Conservation (phyloP, 2,888 invertebrate species). For the Tenthredo scrophulariae region DNA sequence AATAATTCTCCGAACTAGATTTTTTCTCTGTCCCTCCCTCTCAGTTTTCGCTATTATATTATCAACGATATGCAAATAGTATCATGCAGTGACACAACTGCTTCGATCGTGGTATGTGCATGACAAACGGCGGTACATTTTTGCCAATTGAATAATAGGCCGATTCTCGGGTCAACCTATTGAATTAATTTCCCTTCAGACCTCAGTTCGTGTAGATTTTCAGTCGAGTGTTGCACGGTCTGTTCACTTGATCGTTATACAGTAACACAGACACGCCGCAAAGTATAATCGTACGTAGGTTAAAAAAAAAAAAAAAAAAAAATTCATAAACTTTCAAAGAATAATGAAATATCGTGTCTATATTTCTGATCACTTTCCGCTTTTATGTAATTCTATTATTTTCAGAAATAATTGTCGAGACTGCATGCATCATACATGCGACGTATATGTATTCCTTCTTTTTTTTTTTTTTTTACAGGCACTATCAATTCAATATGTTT, state of each 20-base stretch:
- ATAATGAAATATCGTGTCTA: not conserved
- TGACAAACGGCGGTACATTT: conserved; percentile 17
- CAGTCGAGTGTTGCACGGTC: not conserved
- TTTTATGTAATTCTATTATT: not conserved
- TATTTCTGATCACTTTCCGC: not conserved
- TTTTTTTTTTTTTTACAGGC: not conserved
- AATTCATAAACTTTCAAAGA: not conserved
- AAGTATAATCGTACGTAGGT: not conserved
- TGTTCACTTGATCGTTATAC: not conserved
- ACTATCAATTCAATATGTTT: not conserved
- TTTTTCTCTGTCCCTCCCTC: not conserved
- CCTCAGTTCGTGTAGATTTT: conserved; percentile 14
- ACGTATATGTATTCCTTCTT: not conserved
- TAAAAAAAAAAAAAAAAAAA: not conserved
- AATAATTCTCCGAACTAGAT: not conserved
- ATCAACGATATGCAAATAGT: not conserved
- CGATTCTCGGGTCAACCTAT: conserved; percentile 45
- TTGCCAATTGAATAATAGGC: conserved; percentile 45
- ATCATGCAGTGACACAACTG: not conserved
- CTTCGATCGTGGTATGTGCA: not conserved
- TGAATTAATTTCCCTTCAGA: conserved; percentile 15
- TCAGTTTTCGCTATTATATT: not conserved
- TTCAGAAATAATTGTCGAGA: not conserved
- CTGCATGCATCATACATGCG: not conserved
- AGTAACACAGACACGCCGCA: not conserved